phyloP scores from a whole-genome alignment of 1,140 invertebrate genomes.

The Apis florea region DNA sequence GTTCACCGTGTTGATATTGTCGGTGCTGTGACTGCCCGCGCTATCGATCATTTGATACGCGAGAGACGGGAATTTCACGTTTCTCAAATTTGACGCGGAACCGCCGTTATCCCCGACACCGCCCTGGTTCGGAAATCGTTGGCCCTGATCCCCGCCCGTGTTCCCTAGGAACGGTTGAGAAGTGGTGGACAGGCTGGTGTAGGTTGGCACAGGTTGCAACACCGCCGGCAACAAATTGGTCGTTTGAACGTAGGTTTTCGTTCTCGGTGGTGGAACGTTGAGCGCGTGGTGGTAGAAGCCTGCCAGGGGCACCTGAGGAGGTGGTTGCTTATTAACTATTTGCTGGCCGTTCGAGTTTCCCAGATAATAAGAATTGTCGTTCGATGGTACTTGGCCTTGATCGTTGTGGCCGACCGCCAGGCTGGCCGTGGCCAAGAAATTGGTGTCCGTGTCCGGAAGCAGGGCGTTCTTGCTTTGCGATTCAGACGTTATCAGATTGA shows the following conservation, averaged over 20 bases:
- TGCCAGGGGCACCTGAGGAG: background rate
- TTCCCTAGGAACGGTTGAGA: constrained; percentile 37
- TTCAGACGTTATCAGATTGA: constrained; percentile 32
- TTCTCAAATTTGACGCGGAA: constrained; percentile 61
- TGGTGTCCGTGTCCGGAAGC: constrained; percentile 30
- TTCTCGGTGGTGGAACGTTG: constrained; percentile 51
- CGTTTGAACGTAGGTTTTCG: constrained; percentile 66
- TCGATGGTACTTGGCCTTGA: constrained; percentile 46
- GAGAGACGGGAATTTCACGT: constrained; percentile 18
- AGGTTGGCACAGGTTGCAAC: constrained; percentile 63
- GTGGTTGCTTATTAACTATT: constrained; percentile 8
- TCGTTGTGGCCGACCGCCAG: constrained; percentile 59
- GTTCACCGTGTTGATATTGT: constrained; percentile 63
- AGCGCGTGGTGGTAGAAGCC: constrained; percentile 58
- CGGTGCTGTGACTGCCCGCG: constrained; percentile 67
- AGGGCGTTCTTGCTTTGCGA: constrained; percentile 51
- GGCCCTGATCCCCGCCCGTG: constrained; percentile 56
- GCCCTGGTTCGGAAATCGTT: constrained; percentile 61
- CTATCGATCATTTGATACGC: constrained; percentile 65
- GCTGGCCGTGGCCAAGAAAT: constrained; percentile 67
- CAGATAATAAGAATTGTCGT: constrained; percentile 46
- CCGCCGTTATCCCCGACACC: constrained; percentile 67
- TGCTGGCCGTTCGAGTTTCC: constrained; percentile 45
- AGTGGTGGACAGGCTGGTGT: constrained; percentile 39
- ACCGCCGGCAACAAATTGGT: constrained; percentile 70